Percentiles rank a stretch among this genome's conserved stretches.
phyloP scores from a whole-genome alignment of 2,113 vertebrate genomes.

The Heptranchias perlo region DNA sequence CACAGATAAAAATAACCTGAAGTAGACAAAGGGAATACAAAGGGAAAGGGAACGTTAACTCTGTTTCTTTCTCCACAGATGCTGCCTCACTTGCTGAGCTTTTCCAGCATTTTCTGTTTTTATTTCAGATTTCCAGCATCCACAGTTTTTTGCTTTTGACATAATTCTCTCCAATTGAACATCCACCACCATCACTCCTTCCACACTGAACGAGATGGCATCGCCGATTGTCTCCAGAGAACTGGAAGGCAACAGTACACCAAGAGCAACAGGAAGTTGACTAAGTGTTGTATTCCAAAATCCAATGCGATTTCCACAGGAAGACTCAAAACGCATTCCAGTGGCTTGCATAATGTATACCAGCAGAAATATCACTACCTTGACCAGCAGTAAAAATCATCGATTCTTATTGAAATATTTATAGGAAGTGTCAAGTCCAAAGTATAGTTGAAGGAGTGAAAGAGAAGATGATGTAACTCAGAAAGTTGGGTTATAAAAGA shows the following conservation, averaged over 20 bases:
- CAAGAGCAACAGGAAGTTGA: background rate
- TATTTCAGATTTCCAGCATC: too few species aligned
- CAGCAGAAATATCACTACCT: background rate
- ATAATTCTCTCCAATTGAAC: background rate
- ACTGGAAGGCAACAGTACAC: too few species aligned
- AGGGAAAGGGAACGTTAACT: too few species aligned
- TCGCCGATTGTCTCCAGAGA: background rate
- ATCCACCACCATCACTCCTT: background rate
- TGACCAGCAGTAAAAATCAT: background rate
- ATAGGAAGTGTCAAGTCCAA: background rate
- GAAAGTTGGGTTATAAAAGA: background rate
- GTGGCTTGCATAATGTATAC: background rate
- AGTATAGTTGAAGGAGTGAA: background rate
- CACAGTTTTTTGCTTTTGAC: too few species aligned
- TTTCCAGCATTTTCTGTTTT: too few species aligned
- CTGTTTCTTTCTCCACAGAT: too few species aligned
- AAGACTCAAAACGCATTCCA: background rate
- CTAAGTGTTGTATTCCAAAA: background rate
- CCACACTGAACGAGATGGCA: background rate
- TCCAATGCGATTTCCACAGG: background rate
- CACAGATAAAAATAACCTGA: background rate
- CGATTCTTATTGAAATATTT: background rate
- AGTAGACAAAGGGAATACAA: background rate
- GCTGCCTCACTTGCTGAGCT: too few species aligned
- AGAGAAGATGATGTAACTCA: background rate